Percentiles rank a stretch among this genome's conserved stretches.
These are phyloP conservation scores for Cephalopholis sonnerati DNA, from an alignment of 2,113 vertebrate genomes.

Conservation along the genomic window DNA sequence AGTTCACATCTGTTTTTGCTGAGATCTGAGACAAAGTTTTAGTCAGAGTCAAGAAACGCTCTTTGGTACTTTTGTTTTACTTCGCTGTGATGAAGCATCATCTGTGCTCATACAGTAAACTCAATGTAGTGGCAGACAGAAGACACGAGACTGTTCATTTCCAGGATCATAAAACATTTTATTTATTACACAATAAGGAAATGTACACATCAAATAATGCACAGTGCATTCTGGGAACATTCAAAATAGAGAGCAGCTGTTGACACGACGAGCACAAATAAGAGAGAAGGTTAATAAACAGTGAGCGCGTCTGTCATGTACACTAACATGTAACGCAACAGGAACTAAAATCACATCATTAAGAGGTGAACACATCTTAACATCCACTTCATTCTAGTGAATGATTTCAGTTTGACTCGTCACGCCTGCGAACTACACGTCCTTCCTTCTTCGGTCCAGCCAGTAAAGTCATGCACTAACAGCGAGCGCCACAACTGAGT, in stretches of 20 bases:
- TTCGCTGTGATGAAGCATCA: too few relatives aligned
- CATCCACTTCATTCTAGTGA: background rate
- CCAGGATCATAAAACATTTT: constrained; percentile 64
- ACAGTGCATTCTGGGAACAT: constrained; percentile 41
- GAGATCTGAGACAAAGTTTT: too few relatives aligned
- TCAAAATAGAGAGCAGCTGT: constrained; percentile 45
- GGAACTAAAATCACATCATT: background rate
- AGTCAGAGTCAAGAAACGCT: too few relatives aligned
- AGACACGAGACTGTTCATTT: background rate
- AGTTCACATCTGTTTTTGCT: too few relatives aligned
- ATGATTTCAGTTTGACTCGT: background rate
- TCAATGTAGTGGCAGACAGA: background rate
- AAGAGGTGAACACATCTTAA: background rate
- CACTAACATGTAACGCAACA: background rate
- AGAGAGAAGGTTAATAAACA: background rate
- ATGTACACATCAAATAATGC: constrained; percentile 51
- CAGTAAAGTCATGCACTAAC: constrained; percentile 35
- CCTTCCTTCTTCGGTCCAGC: background rate
- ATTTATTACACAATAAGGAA: constrained; percentile 66
- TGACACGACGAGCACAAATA: constrained; percentile 43
- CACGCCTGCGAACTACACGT: background rate
- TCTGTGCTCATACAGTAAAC: too few relatives aligned
- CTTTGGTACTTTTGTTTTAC: background rate
- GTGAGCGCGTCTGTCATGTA: background rate
- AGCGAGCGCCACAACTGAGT: constrained; percentile 3